Conservation (phyloP, 2,113 vertebrate species). For the Notarius quadriscutis region DNA sequence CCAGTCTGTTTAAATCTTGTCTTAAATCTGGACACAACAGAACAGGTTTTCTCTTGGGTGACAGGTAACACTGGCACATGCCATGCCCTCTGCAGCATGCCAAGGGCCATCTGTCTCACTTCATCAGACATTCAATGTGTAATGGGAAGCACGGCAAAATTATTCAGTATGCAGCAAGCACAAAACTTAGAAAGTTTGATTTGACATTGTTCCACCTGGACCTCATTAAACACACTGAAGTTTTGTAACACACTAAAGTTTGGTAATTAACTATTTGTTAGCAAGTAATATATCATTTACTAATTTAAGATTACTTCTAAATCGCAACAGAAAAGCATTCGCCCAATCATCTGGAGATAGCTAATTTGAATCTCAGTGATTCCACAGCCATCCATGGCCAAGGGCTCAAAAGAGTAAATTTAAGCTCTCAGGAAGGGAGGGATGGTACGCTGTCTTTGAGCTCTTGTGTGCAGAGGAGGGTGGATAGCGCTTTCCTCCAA, state of each 20-base stretch:
- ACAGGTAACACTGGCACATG: slow-evolving; percentile 1
- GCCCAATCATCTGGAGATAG: too few species aligned
- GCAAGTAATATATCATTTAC: background rate
- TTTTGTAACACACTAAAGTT: background rate
- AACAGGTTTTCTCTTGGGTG: slow-evolving; percentile 12
- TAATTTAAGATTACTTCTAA: background rate
- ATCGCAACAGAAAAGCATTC: background rate
- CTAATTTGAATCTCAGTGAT: too few species aligned
- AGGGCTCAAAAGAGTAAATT: too few species aligned
- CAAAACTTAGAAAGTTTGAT: background rate
- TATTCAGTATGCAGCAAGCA: slow-evolving; percentile 1
- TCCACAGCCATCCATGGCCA: too few species aligned
- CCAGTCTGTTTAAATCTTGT: background rate
- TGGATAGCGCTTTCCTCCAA: too few species aligned
- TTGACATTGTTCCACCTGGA: background rate
- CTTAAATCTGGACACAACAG: background rate
- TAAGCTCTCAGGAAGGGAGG: too few species aligned
- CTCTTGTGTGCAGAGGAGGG: too few species aligned
- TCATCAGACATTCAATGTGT: background rate
- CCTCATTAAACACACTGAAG: slow-evolving; percentile 4
- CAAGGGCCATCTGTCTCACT: slow-evolving; percentile 16
- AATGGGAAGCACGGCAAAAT: background rate
- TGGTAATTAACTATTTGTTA: background rate
- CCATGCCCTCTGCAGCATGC: slow-evolving; percentile 14
- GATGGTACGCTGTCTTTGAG: too few species aligned